Evolutionary conservation across 2,888 invertebrate species (phyloP).

Genomic region (Steinernema hermaphroditum): DNA sequence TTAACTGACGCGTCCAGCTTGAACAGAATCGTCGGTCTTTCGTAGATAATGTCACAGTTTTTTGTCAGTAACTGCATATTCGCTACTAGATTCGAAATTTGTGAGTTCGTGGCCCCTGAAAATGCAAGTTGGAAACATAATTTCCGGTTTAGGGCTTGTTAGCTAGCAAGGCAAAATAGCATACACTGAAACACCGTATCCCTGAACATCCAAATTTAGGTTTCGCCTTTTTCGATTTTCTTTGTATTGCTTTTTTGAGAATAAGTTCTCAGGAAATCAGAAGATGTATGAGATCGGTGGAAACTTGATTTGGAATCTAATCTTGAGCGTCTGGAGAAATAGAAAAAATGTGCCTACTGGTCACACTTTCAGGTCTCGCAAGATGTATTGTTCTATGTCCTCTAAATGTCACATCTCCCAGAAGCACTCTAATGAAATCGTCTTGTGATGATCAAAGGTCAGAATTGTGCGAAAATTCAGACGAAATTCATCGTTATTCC

Average conservation of each 20-base stretch:
- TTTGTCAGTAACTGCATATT: conserved; percentile 60
- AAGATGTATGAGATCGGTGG: too few species aligned
- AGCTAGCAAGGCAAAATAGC: too few species aligned
- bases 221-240: too few species aligned
- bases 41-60: conserved; percentile 82
- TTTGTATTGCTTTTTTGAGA: too few species aligned
- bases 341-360: neutral
- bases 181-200: too few species aligned
- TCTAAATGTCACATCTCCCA: neutral
- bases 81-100: conserved; percentile 75
- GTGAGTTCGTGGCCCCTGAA: conserved; percentile 83
- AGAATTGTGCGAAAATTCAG: neutral
- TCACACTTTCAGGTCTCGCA: too few species aligned
- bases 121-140: too few species aligned
- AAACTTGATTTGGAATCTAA: neutral
- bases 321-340: neutral
- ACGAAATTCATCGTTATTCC: neutral
- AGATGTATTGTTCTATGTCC: neutral
- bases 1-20: conserved; percentile 86
- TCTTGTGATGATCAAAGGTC: neutral
- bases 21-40: conserved; percentile 90
- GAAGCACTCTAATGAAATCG: neutral
- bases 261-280: too few species aligned
- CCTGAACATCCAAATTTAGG: too few species aligned
- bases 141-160: too few species aligned